A percentile compares a stretch with the other conserved stretches of the same genome.
These are phyloP conservation scores for Bombus vancouverensis DNA, from an alignment of 1,140 invertebrate genomes.

Conservation along the genomic window DNA sequence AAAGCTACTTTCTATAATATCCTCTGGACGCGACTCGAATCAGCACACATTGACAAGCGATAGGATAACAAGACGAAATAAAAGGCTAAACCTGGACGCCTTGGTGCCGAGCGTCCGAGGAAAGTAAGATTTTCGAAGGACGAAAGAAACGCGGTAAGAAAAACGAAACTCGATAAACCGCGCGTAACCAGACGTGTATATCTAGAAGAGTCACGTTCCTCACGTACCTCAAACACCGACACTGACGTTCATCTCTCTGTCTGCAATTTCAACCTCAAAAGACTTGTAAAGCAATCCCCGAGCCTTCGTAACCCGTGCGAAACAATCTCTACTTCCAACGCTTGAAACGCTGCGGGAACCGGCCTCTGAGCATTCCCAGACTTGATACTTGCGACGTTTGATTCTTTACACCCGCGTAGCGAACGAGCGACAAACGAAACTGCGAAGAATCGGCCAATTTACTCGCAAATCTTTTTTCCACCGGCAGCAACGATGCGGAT, in stretches of 20 bases:
- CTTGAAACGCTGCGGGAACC: conserved; percentile 23
- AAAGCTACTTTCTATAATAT: too few relatives aligned
- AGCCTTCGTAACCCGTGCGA: neutral
- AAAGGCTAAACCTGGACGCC: neutral
- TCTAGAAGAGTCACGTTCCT: neutral
- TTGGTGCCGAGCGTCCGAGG: neutral
- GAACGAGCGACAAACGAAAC: neutral
- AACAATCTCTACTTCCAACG: conserved; percentile 17
- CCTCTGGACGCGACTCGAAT: neutral
- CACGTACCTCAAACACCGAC: neutral
- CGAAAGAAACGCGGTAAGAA: neutral
- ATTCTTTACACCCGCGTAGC: neutral
- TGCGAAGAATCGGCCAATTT: neutral
- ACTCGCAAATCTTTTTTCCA: too few relatives aligned
- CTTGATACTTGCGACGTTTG: neutral
- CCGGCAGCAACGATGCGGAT: neutral
- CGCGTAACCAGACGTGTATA: neutral
- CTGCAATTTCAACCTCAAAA: conserved; percentile 21
- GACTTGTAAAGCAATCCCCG: neutral
- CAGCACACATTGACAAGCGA: neutral
- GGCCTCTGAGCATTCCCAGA: too few relatives aligned
- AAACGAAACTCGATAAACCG: conserved; percentile 15
- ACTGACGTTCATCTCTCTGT: too few relatives aligned
- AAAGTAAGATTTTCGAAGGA: neutral
- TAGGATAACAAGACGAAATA: neutral